A percentile compares a stretch with the other conserved stretches of the same genome.
phyloP scores from a whole-genome alignment of 2,797 vertebrate genomes.

The Saxicola maurus region DNA sequence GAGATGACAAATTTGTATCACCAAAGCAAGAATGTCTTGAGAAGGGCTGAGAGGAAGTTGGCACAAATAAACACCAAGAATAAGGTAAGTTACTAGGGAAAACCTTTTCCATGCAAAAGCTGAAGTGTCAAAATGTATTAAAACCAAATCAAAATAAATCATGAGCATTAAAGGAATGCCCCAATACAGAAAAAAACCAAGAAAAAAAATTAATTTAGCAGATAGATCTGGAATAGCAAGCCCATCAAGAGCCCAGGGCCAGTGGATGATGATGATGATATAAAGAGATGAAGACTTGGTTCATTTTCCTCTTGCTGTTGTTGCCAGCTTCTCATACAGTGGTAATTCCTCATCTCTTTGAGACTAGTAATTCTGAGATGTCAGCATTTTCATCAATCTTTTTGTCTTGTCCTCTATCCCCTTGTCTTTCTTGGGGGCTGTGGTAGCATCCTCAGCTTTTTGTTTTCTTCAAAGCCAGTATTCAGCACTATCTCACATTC shows the following conservation, averaged over 20 bases:
- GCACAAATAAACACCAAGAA: not conserved
- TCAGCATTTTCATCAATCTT: not conserved
- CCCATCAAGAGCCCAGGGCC: not conserved
- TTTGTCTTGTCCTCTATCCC: not conserved
- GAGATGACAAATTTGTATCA: not conserved
- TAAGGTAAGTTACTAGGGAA: not conserved
- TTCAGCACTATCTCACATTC: not conserved
- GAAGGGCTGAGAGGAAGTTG: not conserved
- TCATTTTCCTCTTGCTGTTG: not conserved
- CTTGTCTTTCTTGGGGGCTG: not conserved
- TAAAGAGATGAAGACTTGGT: not conserved
- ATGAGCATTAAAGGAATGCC: not conserved
- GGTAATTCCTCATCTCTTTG: not conserved
- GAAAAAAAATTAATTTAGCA: not conserved
- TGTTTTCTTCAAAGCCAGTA: not conserved
- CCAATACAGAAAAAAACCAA: fast-evolving
- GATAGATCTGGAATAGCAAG: not conserved
- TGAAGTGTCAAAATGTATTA: not conserved
- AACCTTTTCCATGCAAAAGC: not conserved
- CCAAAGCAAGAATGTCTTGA: not conserved
- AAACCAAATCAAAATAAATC: not conserved
- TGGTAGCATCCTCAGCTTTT: not conserved
- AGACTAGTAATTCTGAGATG: not conserved
- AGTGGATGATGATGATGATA: not conserved
- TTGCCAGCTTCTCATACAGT: not conserved